These are phyloP conservation scores for Synergus itoensis DNA, from an alignment of 2,888 invertebrate genomes.

Conservation along the genomic window DNA sequence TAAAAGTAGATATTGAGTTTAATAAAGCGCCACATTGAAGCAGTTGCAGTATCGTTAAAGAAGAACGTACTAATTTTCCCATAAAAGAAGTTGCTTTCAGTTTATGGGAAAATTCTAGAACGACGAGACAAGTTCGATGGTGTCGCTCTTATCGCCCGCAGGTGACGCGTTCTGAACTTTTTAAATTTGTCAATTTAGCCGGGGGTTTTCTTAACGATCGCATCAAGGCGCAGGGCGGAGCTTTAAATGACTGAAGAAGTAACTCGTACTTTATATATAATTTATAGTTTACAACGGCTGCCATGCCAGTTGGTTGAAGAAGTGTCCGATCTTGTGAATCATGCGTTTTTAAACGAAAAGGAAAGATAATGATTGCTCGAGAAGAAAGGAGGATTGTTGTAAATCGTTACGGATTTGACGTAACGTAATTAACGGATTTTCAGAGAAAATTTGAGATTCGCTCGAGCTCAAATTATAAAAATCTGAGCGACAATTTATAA, in stretches of 20 bases:
- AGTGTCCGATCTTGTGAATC: not conserved
- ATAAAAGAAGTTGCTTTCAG: constrained; percentile 49
- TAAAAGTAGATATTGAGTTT: constrained; percentile 15
- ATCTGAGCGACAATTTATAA: not conserved
- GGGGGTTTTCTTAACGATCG: constrained; percentile 50
- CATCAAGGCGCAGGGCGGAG: constrained; percentile 45
- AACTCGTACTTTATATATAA: constrained; percentile 47
- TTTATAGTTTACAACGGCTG: constrained; percentile 19
- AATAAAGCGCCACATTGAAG: not conserved
- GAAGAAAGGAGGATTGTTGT: constrained; percentile 18
- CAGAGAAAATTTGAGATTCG: constrained; percentile 11
- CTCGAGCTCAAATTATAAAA: constrained; percentile 16
- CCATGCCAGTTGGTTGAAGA: not conserved
- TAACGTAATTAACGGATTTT: constrained; percentile 20
- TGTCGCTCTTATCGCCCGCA: constrained; percentile 49
- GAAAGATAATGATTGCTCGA: not conserved
- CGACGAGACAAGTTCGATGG: constrained; percentile 55
- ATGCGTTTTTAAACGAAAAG: constrained; percentile 9
- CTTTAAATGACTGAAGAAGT: constrained; percentile 52
- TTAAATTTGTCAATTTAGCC: constrained; percentile 56
- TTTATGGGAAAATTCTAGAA: constrained; percentile 50
- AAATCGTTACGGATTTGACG: constrained; percentile 11
- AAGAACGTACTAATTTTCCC: constrained; percentile 53
- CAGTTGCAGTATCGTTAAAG: not conserved
- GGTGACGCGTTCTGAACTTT: constrained; percentile 55